Evolutionary conservation across 23 tunicate genomes (phyloP), one percentile per base, ranked within the genome.

Genomic region (Ascidia mentula): DNA sequence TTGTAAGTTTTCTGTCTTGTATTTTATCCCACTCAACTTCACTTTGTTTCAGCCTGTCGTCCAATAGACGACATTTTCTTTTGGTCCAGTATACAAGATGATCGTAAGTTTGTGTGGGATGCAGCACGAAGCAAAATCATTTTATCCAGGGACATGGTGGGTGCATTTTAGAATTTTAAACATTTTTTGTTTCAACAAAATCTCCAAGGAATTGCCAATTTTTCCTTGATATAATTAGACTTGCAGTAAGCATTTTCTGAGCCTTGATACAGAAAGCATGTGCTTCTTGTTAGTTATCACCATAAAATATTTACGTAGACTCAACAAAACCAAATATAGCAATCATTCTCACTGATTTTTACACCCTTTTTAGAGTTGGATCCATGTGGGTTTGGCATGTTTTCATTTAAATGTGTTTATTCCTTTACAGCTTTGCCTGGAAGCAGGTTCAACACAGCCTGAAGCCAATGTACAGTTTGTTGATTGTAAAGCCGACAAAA

Each of bases 51-150:
- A n/a, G n/a, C n/a, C n/a, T n/a, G n/a, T n/a, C n/a, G n/a, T n/a
- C n/a, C n/a, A n/a, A n/a, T n/a, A n/a, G n/a, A n/a, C n/a, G n/a
- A n/a, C n/a, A n/a, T n/a, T n/a, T n/a, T n/a, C n/a, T n/a, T n/a
- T n/a, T n/a, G 83, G 83, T 24, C 71, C 22, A 31, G 6, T 20
- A 61, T 84, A 0, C n/a, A 38, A 26, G 32, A 40, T 7, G 69
- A 45, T 4, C 53, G 65, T 34, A 78, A 72, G 17, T 85, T 85
- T 78, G 90, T 86, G 20, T 86, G 90, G 90, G 90, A 86, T 60
- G 18, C 61, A 53, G 80, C 86, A 26, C 80, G 90, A 38, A 80
- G 74, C 34, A 80, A 72, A 37, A 84, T 84, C 6, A n/a, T 84
- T 17, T 72, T 77, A 77, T 65, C 37, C 15, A 1, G 77, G 15